phyloP scores from a whole-genome alignment of 2,113 vertebrate genomes.

The Engystomops pustulosus region DNA sequence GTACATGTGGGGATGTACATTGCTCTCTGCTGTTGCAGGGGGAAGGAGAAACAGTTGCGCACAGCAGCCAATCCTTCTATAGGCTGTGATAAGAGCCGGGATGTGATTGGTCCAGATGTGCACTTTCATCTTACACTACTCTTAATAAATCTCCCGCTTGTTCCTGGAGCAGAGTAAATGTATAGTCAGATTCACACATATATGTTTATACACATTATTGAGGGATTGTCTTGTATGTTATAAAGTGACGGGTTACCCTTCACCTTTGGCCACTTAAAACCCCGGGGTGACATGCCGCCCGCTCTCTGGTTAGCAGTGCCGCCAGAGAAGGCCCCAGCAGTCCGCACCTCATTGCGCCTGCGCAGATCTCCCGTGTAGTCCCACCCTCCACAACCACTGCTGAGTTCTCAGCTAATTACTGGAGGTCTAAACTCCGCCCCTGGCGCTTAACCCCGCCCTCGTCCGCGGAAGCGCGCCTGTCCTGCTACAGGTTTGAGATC shows the following conservation, averaged over 20 bases:
- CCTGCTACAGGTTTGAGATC: background rate
- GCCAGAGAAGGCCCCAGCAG: constrained; percentile 6
- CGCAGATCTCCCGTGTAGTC: background rate
- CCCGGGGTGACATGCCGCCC: background rate
- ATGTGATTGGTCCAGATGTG: too few species aligned
- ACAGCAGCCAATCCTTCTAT: too few species aligned
- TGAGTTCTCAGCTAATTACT: background rate
- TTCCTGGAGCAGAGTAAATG: too few species aligned
- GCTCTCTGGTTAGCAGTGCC: background rate
- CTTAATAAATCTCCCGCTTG: too few species aligned
- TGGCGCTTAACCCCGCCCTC: background rate
- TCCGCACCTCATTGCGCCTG: constrained; percentile 19
- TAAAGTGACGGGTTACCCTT: background rate
- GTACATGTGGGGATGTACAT: too few species aligned
- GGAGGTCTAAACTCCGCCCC: background rate
- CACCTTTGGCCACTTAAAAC: background rate
- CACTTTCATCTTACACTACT: too few species aligned
- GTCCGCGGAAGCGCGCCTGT: background rate
- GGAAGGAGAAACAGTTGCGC: too few species aligned
- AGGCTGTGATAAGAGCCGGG: too few species aligned
- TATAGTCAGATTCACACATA: too few species aligned
- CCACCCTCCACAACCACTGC: background rate
- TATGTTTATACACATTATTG: too few species aligned
- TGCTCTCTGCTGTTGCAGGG: too few species aligned
- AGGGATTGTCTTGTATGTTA: too few species aligned